Conservation (phyloP, 1,140 invertebrate genomes). For the Eciton burchellii region DNA sequence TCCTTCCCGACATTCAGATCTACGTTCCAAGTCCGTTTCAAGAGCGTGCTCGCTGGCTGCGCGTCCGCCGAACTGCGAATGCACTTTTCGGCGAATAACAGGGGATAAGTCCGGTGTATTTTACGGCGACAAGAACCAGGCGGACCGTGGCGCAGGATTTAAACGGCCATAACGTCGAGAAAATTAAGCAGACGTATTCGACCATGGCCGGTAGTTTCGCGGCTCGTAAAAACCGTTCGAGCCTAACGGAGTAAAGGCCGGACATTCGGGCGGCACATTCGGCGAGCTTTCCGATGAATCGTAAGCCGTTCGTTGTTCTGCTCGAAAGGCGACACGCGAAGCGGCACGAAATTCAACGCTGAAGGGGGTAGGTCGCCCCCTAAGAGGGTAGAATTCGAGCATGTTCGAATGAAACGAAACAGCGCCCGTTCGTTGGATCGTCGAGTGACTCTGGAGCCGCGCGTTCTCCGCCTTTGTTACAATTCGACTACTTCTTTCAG, state of each 20-base stretch:
- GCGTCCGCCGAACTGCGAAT: no score
- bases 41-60: no score
- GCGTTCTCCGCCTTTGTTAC: constrained; percentile 48
- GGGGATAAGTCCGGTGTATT: no score
- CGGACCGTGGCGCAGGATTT: neutral
- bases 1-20: no score
- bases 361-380: neutral
- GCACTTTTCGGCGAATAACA: no score
- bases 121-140: neutral
- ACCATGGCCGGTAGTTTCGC: constrained; percentile 2
- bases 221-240: neutral
- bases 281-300: neutral
- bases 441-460: constrained; percentile 11
- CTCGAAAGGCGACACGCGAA: constrained; percentile 1
- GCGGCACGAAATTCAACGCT: constrained; percentile 11
- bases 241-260: neutral
- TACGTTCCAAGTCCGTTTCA: no score
- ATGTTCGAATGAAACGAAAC: constrained; percentile 20
- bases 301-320: neutral
- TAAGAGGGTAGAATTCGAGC: neutral
- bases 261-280: neutral
- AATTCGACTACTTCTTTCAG: constrained; percentile 57
- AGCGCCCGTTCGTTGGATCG: neutral
- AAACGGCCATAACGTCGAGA: neutral
- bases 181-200: constrained; percentile 30